These are phyloP conservation scores for Heliothis virescens DNA, from an alignment of 1,140 invertebrate genomes.

Conservation along the genomic window DNA sequence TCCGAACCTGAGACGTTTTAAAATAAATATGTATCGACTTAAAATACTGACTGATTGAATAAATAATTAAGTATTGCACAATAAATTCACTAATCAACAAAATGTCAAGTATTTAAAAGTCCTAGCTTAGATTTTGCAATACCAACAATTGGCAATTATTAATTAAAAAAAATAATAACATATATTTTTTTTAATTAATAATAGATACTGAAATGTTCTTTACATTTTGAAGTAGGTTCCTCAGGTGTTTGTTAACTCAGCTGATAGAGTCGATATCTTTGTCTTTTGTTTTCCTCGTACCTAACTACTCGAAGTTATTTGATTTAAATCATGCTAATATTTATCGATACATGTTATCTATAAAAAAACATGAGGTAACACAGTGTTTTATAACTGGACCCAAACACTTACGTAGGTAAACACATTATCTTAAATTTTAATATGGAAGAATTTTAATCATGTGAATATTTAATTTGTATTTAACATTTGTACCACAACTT, in stretches of 20 bases:
- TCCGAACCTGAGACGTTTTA: too few species aligned
- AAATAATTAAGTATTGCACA: too few species aligned
- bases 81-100: too few species aligned
- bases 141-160: background rate
- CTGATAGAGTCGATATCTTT: background rate
- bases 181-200: too few species aligned
- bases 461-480: conserved; percentile 18
- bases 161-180: too few species aligned
- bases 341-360: conserved; percentile 12
- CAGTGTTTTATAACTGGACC: background rate
- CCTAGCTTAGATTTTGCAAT: background rate
- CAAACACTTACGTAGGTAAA: conserved; percentile 6
- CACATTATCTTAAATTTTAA: conserved; percentile 21
- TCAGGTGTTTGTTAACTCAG: background rate
- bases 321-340: background rate
- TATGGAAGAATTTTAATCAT: conserved; percentile 13
- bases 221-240: background rate
- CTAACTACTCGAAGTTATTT: background rate
- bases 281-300: background rate
- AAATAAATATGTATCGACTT: too few species aligned
- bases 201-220: too few species aligned
- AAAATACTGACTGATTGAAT: too few species aligned
- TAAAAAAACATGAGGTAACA: conserved; percentile 42
- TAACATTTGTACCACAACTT: background rate
- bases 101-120: too few species aligned